Evolutionary conservation across 2,113 vertebrate species (phyloP), one percentile per base, ranked within the genome.

Genomic region (Silurus meridionalis): DNA sequence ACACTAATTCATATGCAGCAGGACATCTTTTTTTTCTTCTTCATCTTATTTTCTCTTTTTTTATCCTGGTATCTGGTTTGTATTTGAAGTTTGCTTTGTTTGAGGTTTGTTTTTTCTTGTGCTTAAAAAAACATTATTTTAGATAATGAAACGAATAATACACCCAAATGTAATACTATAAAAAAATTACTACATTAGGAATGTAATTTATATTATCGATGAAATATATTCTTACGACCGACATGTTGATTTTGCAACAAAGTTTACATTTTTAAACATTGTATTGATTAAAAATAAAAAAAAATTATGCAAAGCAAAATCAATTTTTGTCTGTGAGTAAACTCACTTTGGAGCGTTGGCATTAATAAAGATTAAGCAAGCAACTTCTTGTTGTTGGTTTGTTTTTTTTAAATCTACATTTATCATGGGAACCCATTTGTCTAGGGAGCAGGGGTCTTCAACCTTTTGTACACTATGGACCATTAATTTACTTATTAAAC

Each of bases 351-450:
- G 87, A 46, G 66, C 46, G 17, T 91, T 92, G 91, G 90, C 92
- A 89, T 94, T 90, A 94, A 90, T 93, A 92, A 93, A 37, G 75
- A 92, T 83, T n/a, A 8, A 37, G 89, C 90, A 85, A 90, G 75
- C 88, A 74, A 53, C 77, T 21, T 86, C n/a, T 4, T 88, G 60
- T 23, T 79, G 3, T 8, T 80, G 6, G 37, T 37, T 37, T 37
- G 37, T 37, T 60, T 46, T 80, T 78, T n/a, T n/a, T n/a, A n/a
- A 28, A 28, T 25, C 2, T 15, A 50, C 11, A 19, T 4, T 50
- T 50, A 50, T 1, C 28, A 1, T 72, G 37, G 37, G 37, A 37
- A 37, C 28, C 1, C 28, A 37, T 1, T 1, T 37, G 28, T 37
- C 1, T 37, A 2, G 1, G 2, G 28, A 37, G 28, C 28, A 37